These are phyloP conservation scores for Luehdorfia chinensis DNA, from an alignment of 1,140 invertebrate genomes.

Conservation along the genomic window DNA sequence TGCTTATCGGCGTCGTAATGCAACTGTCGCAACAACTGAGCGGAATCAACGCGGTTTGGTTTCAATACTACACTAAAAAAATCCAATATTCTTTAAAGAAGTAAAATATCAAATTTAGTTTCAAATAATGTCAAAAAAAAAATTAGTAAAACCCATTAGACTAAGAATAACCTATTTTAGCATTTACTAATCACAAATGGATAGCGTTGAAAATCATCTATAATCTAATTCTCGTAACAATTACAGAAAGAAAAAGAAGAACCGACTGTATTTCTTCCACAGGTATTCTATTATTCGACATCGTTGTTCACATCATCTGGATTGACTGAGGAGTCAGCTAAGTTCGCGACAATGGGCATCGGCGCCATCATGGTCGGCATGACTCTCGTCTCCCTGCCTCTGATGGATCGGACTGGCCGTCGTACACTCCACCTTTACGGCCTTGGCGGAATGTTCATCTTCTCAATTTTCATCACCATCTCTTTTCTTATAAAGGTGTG, in stretches of 20 bases:
- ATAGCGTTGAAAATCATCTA: no score
- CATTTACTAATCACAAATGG: no score
- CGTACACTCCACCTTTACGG: conserved; percentile 96
- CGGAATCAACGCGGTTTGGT: conserved; percentile 95
- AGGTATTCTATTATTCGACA: conserved; percentile 99
- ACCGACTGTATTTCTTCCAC: no score
- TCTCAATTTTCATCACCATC: conserved; percentile 98
- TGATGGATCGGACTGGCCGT: conserved; percentile 97
- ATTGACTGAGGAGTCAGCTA: conserved; percentile 89
- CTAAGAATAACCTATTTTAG: no score
- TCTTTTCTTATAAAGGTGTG: conserved; percentile 93
- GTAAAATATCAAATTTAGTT: no score
- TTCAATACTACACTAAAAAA: no score
- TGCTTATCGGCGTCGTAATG: conserved; percentile 97
- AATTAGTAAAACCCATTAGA: no score
- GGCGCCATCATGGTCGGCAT: conserved; percentile 97
- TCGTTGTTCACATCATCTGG: conserved; percentile 93
- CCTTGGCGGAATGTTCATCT: conserved; percentile 97
- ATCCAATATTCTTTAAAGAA: no score
- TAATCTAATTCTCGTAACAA: no score
- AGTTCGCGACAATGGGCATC: conserved; percentile 97
- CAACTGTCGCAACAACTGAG: conserved; percentile 98
- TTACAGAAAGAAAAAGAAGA: no score
- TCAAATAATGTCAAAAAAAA: no score
- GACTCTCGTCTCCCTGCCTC: conserved; percentile 96